Base-by-base conservation (phyloP, 1,140 invertebrate species). In the Drosophila oshimai region DNA sequence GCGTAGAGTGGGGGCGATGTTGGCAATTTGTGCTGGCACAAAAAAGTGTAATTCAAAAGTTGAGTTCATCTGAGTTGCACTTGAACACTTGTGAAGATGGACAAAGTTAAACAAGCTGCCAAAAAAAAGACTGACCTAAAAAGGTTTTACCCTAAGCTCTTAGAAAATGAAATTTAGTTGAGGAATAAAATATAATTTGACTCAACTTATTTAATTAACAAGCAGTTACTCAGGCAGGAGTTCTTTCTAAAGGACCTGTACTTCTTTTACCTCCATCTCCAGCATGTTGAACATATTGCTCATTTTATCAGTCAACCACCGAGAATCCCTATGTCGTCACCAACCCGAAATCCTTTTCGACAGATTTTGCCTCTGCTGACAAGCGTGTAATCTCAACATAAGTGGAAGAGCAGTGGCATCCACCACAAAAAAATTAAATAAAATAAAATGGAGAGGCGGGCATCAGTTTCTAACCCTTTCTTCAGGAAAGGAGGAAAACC, bases 371-470 rank as follows among this genome's bases (percentile, higher is more conserved):
- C 44, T 76, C 42, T 31, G 60, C 54, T 83, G 79, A 83, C 79
- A 83, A 79, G 74, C 79, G 79, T 83, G 79, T 83, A 83, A 83
- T 83, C 80, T 84, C 74, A 51, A 39, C 74, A 39, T 61, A 78
- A 83, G 79, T 65, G 78, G 53, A 45, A 72, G 50, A 29, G 61
- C 33, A 44, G 13, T 60, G 29, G 10, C 24, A 20, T 33, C 46
- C 22, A 34, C 62, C 58, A 39, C 60, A 70, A 53, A 36, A 57
- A 72, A 44, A 60, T 41, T 54, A 22, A 36, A 53, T 71, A 29
- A 36, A 28, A 50, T 22, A 12, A 34, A 67, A 46, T 29, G 31
- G 44, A 6, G 12, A 26, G 28, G 31, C 26, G 34, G 46, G n/a
- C 33, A 6, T 12, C 39, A 34, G 61, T 47, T 39, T 39, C 20